Base-by-base conservation (phyloP, 2,113 vertebrate species). In the Meriones unguiculatus region DNA sequence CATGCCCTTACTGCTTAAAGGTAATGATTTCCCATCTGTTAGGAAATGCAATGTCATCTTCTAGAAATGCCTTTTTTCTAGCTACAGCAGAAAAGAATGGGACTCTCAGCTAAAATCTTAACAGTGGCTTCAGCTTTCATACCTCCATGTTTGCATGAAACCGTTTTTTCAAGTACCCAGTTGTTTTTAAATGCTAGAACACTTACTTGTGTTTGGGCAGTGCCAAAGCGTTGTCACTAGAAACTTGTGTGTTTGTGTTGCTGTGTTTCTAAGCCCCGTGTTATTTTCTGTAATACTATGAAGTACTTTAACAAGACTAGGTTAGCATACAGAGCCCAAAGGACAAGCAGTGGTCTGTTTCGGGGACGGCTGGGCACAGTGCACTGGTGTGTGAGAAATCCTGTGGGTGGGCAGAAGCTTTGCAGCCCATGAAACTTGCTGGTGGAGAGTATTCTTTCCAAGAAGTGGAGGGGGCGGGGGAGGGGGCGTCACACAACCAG, bases 1-100 rank as follows among this genome's bases (percentile, higher is more conserved):
- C 98, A 99, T 99, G 99, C 99, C 99, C 90, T 98, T 99, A 98
- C 98, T 99, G 84, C 98, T 99, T 93, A 99, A 99, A 99, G 99
- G 99, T 99, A 98, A 95, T 64, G 20, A 75, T 96, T 95, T 93
- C 46, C 82, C 95, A 10, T 78, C n/a, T 87, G 92, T 77, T 93
- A 81, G 64, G 0, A 57, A 70, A 17, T 89, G 62, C 69, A 35
- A 75, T 87, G 57, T 30, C 15, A 13, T 81, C 30, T 85, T 86
- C 52, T 52, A 94, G 77, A 97, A 92, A 73, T 92, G 5, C 59
- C 13, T 89, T 46, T 22, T 88, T 91, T 89, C 78, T 97, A 69
- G 50, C 52, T 95, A 67, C 54, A 90, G 5, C 91, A 24, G 7
- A 4, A 62, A 72, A 46, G 22, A 82, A 62, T n/a, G 10, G 5